Percentiles rank a stretch among this genome's conserved stretches.
Conservation (phyloP, 2,113 vertebrate genomes). For the Maccullochella peelii region DNA sequence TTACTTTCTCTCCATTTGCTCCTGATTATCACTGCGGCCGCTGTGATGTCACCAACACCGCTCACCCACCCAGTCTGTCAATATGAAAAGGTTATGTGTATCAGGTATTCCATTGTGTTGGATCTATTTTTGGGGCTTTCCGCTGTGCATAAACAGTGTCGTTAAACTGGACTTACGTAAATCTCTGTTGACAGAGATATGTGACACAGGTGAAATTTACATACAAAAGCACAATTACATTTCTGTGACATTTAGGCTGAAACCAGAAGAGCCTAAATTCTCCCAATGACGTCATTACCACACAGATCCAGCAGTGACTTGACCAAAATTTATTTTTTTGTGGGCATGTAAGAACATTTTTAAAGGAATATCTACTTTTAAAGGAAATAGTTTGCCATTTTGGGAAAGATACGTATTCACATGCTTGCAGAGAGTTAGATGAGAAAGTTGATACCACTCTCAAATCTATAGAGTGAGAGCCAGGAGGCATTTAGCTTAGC, state of each 20-base stretch:
- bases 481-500: not conserved
- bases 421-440: not conserved
- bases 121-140: constrained; percentile 42
- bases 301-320: not conserved
- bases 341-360: not conserved
- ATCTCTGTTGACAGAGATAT: constrained; percentile 32
- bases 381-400: not conserved
- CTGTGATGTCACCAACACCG: constrained; percentile 19
- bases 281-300: constrained; percentile 6
- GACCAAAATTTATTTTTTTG: not conserved
- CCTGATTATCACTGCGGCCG: constrained; percentile 4
- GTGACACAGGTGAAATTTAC: constrained; percentile 4
- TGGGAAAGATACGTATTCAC: not conserved
- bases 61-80: constrained; percentile 7
- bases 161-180: constrained; percentile 22
- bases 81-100: constrained; percentile 50
- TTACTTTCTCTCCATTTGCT: constrained; percentile 45
- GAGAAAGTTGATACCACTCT: not conserved
- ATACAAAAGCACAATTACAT: constrained; percentile 6
- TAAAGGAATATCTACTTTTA: not conserved
- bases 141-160: constrained; percentile 45
- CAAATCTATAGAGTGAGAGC: not conserved
- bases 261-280: not conserved
- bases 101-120: constrained; percentile 36
- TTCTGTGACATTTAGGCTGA: constrained; percentile 35